Conservation (phyloP, 2,888 invertebrate species). For the Drosophila niveifrons region DNA sequence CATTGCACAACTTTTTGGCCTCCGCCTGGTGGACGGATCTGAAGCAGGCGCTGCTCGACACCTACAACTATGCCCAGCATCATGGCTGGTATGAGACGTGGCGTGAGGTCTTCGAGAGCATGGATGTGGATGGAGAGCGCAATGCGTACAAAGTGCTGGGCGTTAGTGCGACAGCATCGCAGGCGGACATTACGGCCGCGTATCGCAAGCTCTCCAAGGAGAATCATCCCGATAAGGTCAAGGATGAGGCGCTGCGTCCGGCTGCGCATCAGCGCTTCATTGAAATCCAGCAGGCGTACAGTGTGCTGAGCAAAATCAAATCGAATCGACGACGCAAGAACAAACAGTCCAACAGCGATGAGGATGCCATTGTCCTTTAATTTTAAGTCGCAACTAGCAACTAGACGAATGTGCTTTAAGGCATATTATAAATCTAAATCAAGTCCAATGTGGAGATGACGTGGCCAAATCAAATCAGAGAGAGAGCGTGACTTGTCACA, state of each 20-base stretch:
- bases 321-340: slow-evolving; percentile 91
- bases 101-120: slow-evolving; percentile 93
- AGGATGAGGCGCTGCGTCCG: slow-evolving; percentile 89
- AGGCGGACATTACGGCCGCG: slow-evolving; percentile 93
- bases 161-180: slow-evolving; percentile 91
- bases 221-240: slow-evolving; percentile 96
- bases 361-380: slow-evolving; percentile 80
- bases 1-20: slow-evolving; percentile 94
- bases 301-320: slow-evolving; percentile 93
- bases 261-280: slow-evolving; percentile 94
- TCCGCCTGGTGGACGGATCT: slow-evolving; percentile 96
- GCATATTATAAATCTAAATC: not conserved
- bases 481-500: slow-evolving; percentile 27
- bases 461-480: slow-evolving; percentile 9
- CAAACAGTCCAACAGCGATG: slow-evolving; percentile 88
- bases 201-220: slow-evolving; percentile 94
- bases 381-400: slow-evolving; percentile 3
- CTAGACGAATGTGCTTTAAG: not conserved
- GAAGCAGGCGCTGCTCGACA: slow-evolving; percentile 90
- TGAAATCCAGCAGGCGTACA: slow-evolving; percentile 97
- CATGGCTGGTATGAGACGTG: slow-evolving; percentile 96
- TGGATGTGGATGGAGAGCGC: slow-evolving; percentile 96
- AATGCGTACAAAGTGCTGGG: slow-evolving; percentile 94
- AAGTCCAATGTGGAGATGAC: slow-evolving; percentile 2
- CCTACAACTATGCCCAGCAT: slow-evolving; percentile 92